These are phyloP conservation scores for Laterallus jamaicensis DNA, from an alignment of 2,113 vertebrate species.

Conservation along the genomic window DNA sequence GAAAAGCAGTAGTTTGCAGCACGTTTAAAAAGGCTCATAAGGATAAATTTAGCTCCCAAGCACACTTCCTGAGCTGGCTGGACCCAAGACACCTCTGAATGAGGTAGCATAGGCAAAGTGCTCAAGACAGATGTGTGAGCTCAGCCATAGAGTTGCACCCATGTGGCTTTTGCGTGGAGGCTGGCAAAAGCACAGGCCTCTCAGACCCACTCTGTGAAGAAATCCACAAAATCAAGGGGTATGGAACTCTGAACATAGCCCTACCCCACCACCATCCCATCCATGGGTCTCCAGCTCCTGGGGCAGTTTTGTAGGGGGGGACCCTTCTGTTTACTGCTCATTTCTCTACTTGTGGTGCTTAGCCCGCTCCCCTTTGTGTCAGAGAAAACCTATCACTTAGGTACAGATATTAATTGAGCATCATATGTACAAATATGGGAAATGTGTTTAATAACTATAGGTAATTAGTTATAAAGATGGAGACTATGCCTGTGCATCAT, in stretches of 20 bases:
- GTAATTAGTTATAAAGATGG: background rate
- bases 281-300: background rate
- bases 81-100: background rate
- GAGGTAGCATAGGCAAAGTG: fast-evolving
- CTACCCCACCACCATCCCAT: background rate
- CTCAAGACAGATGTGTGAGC: fast-evolving
- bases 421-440: background rate
- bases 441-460: background rate
- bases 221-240: background rate
- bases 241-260: background rate
- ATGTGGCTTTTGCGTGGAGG: fast-evolving
- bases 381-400: background rate
- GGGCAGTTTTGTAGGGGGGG: fast-evolving
- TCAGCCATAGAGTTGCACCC: background rate
- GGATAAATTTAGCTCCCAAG: background rate
- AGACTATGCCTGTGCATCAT: background rate
- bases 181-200: background rate
- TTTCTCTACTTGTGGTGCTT: background rate
- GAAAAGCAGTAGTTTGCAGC: background rate
- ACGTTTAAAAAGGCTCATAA: background rate
- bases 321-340: fast-evolving
- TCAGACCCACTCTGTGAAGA: background rate
- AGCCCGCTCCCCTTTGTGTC: too few species aligned
- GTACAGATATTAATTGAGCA: background rate
- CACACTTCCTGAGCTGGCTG: background rate